Base-by-base conservation (phyloP, 2,888 invertebrate genomes). In the Druceiella hillmani region DNA sequence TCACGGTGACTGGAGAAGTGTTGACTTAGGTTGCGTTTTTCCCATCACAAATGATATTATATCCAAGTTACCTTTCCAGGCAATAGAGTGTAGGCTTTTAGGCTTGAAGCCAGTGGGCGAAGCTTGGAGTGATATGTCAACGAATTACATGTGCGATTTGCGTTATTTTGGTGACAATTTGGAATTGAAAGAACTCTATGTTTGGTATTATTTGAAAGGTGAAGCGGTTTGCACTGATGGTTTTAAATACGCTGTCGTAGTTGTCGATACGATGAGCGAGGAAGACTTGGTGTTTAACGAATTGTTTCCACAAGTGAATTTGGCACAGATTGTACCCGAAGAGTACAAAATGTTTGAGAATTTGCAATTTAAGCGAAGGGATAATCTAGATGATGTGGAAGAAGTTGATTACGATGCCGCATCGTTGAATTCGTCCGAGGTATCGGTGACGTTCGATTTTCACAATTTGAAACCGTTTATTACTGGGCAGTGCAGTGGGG, bases 81-180 rank as follows among this genome's bases (percentile, higher is more conserved):
- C 78, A 2, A 79, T 82, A 22, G 78, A 79, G 56, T 82, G 81
- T 55, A 55, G 67, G 28, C 54, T 81, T 30, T 52, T 69, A n/a
- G 76, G 78, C 13, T 51, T 79, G 1, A 49, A 55, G 43, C 74
- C 79, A 0, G 50, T 55, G 1, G 60, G 62, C 2, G 56, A 66
- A 2, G 52, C 57, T 2, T 80, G 79, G 78, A 57, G 65, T 1
- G 69, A 69, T 17, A 70, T 70, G 29, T 67, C 68, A 3, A 70
- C 60, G 0, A 71, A 76, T 50, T 65, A 71, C 55, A 57, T 81
- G 13, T 69, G 59, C 35, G 62, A 73, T 17, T 62, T 62, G 30
- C 65, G 68, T 40, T 63, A 57, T 27, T 63, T 65, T 48, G 61
- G 63, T 12, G 46, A 55, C 1, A 51, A 53, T 2, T 59, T 63